Conservation (phyloP, 2,797 vertebrate species). For the Arnoldichthys spilopterus region DNA sequence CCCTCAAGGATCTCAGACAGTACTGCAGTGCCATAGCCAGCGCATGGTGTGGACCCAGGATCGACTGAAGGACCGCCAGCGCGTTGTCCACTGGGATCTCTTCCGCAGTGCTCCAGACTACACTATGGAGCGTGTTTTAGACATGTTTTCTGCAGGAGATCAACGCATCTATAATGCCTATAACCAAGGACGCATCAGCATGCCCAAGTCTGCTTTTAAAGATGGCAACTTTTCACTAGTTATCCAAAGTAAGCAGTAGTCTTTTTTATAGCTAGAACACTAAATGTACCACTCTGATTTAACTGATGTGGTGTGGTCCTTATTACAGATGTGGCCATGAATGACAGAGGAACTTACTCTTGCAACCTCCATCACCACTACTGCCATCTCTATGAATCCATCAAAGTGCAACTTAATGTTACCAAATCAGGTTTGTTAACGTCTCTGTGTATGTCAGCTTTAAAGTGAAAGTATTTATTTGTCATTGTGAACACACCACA, state of each 20-base stretch:
- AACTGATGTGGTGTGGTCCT: background rate
- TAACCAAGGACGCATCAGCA: conserved; percentile 81
- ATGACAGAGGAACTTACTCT: conserved; percentile 88
- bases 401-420: conserved; percentile 85
- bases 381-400: conserved; percentile 88
- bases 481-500: too few relatives aligned
- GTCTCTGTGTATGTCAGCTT: background rate
- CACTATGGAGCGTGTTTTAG: conserved; percentile 83
- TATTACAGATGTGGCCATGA: conserved; percentile 78
- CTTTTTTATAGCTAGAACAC: background rate
- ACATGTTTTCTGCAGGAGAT: conserved; percentile 92
- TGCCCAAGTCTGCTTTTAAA: conserved; percentile 82
- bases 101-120: conserved; percentile 69
- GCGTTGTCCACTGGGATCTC: conserved; percentile 94
- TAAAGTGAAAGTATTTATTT: too few relatives aligned
- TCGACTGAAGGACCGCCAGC: conserved; percentile 86
- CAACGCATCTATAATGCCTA: conserved; percentile 88
- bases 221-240: conserved; percentile 95
- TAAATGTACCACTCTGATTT: background rate
- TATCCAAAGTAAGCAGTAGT: conserved; percentile 80
- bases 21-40: conserved; percentile 88
- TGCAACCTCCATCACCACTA: conserved; percentile 96
- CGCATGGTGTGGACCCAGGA: conserved; percentile 95
- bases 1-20: conserved; percentile 73
- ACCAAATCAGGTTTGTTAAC: conserved; percentile 82